These are phyloP conservation scores for Zophobas morio DNA, from an alignment of 1,140 invertebrate genomes.

Conservation along the genomic window DNA sequence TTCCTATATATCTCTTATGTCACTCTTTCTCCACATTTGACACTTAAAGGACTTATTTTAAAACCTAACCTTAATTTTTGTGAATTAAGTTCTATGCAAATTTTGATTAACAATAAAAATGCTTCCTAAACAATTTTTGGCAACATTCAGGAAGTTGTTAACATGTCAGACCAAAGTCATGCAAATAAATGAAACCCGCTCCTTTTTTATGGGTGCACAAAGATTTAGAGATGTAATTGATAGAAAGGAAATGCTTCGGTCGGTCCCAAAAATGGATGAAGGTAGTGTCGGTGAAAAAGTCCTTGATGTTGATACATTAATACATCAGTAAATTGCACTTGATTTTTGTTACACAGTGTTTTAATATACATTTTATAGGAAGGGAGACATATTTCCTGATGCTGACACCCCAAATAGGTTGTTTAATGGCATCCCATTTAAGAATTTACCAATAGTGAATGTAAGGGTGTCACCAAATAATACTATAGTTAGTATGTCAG, in stretches of 20 bases:
- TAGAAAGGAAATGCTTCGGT: conserved; percentile 71
- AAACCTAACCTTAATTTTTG: too few relatives aligned
- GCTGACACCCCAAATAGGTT: conserved; percentile 78
- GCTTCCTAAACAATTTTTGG: conserved; percentile 22
- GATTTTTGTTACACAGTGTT: conserved; percentile 20
- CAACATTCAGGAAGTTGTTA: conserved; percentile 8
- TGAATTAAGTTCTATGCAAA: too few relatives aligned
- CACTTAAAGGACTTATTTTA: neutral
- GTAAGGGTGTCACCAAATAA: conserved; percentile 89
- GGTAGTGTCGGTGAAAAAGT: conserved; percentile 78
- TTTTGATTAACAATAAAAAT: neutral
- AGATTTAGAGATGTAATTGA: conserved; percentile 71
- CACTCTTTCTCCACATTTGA: neutral
- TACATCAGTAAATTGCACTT: conserved; percentile 63
- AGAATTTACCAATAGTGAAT: conserved; percentile 86
- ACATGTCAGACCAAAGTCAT: neutral
- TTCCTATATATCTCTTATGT: too few relatives aligned
- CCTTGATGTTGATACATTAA: conserved; percentile 73
- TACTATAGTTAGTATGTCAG: conserved; percentile 84
- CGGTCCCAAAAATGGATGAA: conserved; percentile 74
- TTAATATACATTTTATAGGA: conserved; percentile 69
- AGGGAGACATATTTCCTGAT: conserved; percentile 82
- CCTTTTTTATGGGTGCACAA: conserved; percentile 50
- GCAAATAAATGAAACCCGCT: neutral
- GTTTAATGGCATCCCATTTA: conserved; percentile 85